Evolutionary conservation across 2,888 invertebrate genomes (phyloP).

Genomic region (Ochropacha duplaris): DNA sequence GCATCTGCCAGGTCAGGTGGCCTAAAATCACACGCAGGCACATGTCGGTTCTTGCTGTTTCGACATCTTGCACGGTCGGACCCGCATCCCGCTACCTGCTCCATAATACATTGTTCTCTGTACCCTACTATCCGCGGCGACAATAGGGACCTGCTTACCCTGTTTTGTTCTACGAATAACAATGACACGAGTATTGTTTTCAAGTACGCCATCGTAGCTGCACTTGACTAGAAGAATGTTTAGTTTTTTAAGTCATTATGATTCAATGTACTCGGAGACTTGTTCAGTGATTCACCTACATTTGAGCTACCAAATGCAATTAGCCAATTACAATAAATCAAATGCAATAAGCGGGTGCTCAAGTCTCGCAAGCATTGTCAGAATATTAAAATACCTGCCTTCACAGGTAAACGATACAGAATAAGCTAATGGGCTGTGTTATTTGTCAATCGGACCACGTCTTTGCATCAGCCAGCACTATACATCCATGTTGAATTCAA

Average conservation of each 20-base stretch:
- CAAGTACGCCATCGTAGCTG: conserved; percentile 48
- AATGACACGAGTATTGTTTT: conserved; percentile 56
- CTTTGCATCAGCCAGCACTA: conserved; percentile 41
- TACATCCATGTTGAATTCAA: conserved; percentile 41
- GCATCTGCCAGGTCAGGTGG: conserved; percentile 66
- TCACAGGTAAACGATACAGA: conserved; percentile 55
- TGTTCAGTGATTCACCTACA: conserved; percentile 28
- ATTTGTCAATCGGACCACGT: conserved; percentile 66
- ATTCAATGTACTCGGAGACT: conserved; percentile 16
- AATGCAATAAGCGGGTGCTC: conserved; percentile 34
- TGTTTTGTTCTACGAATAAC: conserved; percentile 64
- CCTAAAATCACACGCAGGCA: conserved; percentile 54
- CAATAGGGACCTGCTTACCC: conserved; percentile 65
- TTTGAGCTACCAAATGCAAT: conserved; percentile 31
- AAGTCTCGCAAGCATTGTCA: conserved; percentile 33
- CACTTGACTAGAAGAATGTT: conserved; percentile 53
- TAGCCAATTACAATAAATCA: conserved; percentile 40
- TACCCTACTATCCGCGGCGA: conserved; percentile 41
- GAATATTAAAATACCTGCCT: conserved; percentile 47
- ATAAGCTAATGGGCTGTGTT: conserved; percentile 41
- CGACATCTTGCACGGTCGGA: conserved; percentile 43
- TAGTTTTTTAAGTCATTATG: conserved; percentile 25
- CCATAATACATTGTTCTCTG: conserved; percentile 55
- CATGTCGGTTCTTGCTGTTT: conserved; percentile 49
- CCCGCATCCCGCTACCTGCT: conserved; percentile 77